phyloP scores from a whole-genome alignment of 2,113 vertebrate species.

The Catagonus wagneri region DNA sequence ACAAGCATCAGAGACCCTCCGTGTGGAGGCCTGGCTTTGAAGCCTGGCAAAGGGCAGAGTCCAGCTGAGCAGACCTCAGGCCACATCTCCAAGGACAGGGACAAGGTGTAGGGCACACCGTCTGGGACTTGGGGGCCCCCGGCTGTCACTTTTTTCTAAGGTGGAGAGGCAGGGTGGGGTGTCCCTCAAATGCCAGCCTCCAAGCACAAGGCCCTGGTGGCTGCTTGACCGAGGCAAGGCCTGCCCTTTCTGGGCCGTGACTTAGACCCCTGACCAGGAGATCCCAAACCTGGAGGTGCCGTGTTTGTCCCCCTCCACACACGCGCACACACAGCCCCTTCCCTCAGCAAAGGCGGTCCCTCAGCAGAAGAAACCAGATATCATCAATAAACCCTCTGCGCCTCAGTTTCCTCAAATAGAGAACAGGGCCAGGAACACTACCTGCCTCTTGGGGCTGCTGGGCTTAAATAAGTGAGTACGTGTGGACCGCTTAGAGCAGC shows the following conservation, averaged over 20 bases:
- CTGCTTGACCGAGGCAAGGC: background rate
- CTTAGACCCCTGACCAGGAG: background rate
- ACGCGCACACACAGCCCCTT: background rate
- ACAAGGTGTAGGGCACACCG: accelerated
- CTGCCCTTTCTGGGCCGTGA: background rate
- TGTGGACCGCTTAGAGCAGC: background rate
- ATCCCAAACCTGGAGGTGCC: background rate
- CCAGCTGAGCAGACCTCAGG: background rate
- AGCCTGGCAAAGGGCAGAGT: background rate
- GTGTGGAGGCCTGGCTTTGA: background rate
- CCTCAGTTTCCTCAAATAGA: background rate
- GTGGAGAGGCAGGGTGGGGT: background rate
- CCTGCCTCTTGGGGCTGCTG: background rate
- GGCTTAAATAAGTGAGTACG: background rate
- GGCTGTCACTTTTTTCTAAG: background rate
- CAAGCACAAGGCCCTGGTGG: background rate
- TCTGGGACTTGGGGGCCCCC: background rate
- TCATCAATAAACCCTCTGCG: background rate
- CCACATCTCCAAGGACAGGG: background rate
- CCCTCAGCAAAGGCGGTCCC: background rate
- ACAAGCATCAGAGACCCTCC: background rate
- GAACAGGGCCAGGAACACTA: accelerated
- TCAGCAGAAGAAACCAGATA: background rate
- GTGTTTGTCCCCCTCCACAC: background rate
- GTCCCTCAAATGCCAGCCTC: background rate